These are phyloP conservation scores for Colostygia pectinataria DNA, from an alignment of 2,888 invertebrate genomes.

Conservation along the genomic window DNA sequence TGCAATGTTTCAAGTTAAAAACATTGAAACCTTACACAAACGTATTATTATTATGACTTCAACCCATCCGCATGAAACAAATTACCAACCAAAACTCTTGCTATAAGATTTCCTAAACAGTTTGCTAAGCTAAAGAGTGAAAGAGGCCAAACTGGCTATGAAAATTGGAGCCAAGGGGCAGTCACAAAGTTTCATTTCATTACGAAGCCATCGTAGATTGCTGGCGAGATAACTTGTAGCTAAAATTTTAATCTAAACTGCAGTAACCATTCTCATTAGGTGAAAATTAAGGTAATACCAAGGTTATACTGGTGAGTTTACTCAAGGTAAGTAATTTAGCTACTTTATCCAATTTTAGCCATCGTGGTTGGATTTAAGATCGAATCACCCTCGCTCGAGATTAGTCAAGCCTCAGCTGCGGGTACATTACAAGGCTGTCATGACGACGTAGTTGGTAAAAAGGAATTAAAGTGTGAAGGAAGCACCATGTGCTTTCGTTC, in stretches of 20 bases:
- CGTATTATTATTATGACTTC: background rate
- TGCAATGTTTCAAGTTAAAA: background rate
- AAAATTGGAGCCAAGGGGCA: slow-evolving; percentile 13
- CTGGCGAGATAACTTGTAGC: slow-evolving; percentile 14
- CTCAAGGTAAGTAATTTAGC: slow-evolving; percentile 7
- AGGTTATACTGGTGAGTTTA: slow-evolving; percentile 10
- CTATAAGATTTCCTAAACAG: slow-evolving; percentile 22
- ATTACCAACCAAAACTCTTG: slow-evolving; percentile 13
- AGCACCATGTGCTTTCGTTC: too few relatives aligned
- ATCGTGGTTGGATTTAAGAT: too few relatives aligned
- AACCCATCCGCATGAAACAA: slow-evolving; percentile 4
- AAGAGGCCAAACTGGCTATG: slow-evolving; percentile 13
- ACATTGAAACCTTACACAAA: slow-evolving; percentile 1
- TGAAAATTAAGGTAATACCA: slow-evolving; percentile 8
- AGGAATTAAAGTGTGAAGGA: too few relatives aligned
- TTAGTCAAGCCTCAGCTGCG: too few relatives aligned
- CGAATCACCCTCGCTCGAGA: too few relatives aligned
- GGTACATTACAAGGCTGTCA: too few relatives aligned
- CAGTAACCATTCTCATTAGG: slow-evolving; percentile 14
- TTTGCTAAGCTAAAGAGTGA: slow-evolving; percentile 11
- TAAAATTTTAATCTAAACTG: slow-evolving; percentile 17
- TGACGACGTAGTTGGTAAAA: too few relatives aligned
- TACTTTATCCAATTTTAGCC: too few relatives aligned
- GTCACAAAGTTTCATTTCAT: slow-evolving; percentile 22
- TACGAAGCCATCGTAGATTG: slow-evolving; percentile 19